These are phyloP conservation scores for Penaeus monodon DNA, from an alignment of 2,888 invertebrate species.

Conservation along the genomic window DNA sequence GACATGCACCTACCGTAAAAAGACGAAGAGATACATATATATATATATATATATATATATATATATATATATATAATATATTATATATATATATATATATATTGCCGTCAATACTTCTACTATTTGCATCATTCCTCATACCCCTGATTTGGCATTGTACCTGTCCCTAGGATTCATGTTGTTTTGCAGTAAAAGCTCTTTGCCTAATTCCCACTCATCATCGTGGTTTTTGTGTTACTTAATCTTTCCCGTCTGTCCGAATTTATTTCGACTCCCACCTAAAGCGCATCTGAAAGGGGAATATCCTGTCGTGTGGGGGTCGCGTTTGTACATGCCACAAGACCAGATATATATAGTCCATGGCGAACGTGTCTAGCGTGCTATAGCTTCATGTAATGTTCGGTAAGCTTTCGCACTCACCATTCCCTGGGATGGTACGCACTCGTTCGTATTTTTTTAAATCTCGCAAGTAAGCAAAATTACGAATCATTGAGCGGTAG, in stretches of 20 bases:
- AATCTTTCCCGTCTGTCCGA: not conserved
- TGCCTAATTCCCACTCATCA: too few species aligned
- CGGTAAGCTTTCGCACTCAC: constrained; percentile 9
- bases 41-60: too few species aligned
- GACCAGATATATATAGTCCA: not conserved
- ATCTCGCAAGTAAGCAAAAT: not conserved
- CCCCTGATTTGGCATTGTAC: too few species aligned
- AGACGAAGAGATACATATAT: too few species aligned
- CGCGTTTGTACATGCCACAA: not conserved
- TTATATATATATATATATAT: too few species aligned
- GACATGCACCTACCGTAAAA: too few species aligned
- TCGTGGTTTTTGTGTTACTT: too few species aligned
- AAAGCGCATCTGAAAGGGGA: not conserved
- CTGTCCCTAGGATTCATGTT: too few species aligned
- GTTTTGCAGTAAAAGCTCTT: too few species aligned
- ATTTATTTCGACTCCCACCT: not conserved
- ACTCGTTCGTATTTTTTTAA: not conserved
- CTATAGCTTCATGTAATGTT: constrained; percentile 6
- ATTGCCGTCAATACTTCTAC: too few species aligned
- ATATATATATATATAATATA: too few species aligned
- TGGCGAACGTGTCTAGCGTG: not conserved
- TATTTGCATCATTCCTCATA: too few species aligned
- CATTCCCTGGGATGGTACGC: constrained; percentile 6
- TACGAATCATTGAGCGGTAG: not conserved
- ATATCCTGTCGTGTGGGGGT: not conserved